phyloP scores from a whole-genome alignment of 37 sponge, comb jelly and placozoan species.

The Ianthella basta region DNA sequence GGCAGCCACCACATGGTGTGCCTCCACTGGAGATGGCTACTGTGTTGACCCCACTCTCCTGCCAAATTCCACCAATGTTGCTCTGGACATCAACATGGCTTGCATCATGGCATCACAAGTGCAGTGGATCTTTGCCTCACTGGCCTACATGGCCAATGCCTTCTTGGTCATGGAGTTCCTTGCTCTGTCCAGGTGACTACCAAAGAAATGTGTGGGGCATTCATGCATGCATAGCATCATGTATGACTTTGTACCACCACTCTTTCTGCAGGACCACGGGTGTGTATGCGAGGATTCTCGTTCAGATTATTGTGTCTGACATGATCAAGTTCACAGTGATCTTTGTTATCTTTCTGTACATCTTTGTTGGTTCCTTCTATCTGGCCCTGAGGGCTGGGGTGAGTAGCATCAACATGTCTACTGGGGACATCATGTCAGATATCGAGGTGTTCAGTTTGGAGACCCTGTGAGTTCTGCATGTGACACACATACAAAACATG shows the following conservation, averaged over 20 bases:
- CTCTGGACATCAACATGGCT: slow-evolving; percentile 18
- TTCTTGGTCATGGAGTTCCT: not conserved
- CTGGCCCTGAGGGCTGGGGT: slow-evolving; percentile 28
- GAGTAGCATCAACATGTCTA: not conserved
- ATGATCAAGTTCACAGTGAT: slow-evolving; percentile 20
- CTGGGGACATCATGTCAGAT: not conserved
- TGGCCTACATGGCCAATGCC: slow-evolving; percentile 31
- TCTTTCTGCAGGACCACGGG: not conserved
- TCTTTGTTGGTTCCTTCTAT: slow-evolving; percentile 25
- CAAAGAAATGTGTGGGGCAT: no score
- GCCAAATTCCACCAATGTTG: not conserved
- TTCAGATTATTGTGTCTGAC: slow-evolving; percentile 21
- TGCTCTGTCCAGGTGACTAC: slow-evolving; percentile 19
- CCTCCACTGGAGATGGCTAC: slow-evolving; percentile 26
- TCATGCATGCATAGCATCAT: no score
- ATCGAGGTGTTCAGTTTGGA: not conserved
- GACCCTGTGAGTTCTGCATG: slow-evolving; percentile 1
- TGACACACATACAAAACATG: no score
- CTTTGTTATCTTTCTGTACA: not conserved
- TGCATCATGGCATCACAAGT: slow-evolving; percentile 11
- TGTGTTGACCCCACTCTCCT: not conserved
- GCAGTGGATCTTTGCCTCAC: slow-evolving; percentile 30
- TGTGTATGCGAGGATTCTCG: slow-evolving; percentile 4
- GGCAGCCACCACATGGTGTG: slow-evolving; percentile 37
- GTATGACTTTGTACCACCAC: not conserved